Evolutionary conservation across 2,797 vertebrate genomes (phyloP).

Genomic region (Bovichtus diacanthus): DNA sequence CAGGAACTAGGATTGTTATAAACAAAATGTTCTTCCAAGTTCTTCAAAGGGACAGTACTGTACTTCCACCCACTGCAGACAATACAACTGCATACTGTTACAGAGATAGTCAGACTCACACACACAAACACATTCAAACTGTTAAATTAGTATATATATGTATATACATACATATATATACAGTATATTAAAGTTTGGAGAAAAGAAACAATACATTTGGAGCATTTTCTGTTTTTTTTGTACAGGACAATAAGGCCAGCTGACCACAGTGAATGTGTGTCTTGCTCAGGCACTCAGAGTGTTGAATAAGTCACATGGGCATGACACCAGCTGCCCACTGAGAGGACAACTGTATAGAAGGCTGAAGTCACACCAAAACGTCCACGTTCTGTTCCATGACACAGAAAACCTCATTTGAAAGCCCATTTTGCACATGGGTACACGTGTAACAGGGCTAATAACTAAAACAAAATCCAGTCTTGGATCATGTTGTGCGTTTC

Average conservation of each 20-base stretch:
- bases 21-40: conserved; percentile 67
- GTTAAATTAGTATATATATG: too few relatives aligned
- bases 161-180: too few relatives aligned
- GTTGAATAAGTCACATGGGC: background rate
- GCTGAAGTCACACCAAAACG: background rate
- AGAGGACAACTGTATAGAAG: conserved; percentile 1
- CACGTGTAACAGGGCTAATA: background rate
- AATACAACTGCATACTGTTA: conserved; percentile 26
- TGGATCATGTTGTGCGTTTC: background rate
- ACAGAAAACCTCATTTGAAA: background rate
- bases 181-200: too few relatives aligned
- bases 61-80: conserved; percentile 45
- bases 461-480: background rate
- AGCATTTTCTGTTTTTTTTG: background rate
- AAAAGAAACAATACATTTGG: background rate
- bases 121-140: background rate
- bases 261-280: background rate
- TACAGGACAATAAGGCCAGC: background rate
- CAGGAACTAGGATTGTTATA: conserved; percentile 28
- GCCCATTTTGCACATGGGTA: background rate
- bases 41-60: conserved; percentile 39
- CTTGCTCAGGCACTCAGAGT: background rate
- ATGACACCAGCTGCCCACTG: conserved; percentile 1
- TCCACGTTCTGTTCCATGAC: background rate
- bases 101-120: conserved; percentile 9